Evolutionary conservation across 2,113 vertebrate species (phyloP).

Genomic region (Picathartes gymnocephalus): DNA sequence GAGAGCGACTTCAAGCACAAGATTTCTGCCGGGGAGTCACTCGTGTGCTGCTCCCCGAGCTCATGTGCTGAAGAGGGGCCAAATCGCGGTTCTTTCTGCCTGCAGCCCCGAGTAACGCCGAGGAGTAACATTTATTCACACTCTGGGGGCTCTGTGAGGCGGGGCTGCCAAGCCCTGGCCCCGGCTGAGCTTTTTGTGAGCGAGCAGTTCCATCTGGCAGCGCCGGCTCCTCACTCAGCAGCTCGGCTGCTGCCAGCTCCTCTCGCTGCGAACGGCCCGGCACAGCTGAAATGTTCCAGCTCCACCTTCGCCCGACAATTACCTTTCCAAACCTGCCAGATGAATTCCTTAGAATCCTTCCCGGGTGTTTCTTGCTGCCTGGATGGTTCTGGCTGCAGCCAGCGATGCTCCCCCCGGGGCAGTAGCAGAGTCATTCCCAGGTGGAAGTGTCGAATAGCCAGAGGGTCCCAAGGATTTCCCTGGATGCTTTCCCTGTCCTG

Average conservation of each 20-base stretch:
- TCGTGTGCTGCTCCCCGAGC: not conserved
- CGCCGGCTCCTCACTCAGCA: constrained; percentile 41
- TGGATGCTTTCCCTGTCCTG: too few relatives aligned
- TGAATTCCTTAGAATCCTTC: not conserved
- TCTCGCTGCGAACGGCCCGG: not conserved
- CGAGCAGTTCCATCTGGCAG: constrained; percentile 61
- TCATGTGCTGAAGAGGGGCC: not conserved
- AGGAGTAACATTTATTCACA: constrained; percentile 14
- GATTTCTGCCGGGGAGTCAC: not conserved
- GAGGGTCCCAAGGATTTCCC: too few relatives aligned
- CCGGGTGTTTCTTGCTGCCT: not conserved
- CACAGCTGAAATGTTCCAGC: constrained; percentile 12
- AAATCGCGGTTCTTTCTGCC: not conserved
- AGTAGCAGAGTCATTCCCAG: not conserved
- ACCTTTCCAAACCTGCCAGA: constrained; percentile 27
- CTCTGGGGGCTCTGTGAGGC: not conserved
- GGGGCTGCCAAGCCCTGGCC: constrained; percentile 49
- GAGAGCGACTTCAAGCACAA: not conserved
- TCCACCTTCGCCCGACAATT: not conserved
- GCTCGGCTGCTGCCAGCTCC: constrained; percentile 45
- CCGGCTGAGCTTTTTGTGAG: not conserved
- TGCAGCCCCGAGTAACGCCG: not conserved
- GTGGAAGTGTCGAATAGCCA: too few relatives aligned
- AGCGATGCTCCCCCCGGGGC: rapidly evolving
- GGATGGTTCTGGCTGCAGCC: rapidly evolving